Conservation (phyloP, 2,797 vertebrate species). For the Helicolenus hilgendorfi region DNA sequence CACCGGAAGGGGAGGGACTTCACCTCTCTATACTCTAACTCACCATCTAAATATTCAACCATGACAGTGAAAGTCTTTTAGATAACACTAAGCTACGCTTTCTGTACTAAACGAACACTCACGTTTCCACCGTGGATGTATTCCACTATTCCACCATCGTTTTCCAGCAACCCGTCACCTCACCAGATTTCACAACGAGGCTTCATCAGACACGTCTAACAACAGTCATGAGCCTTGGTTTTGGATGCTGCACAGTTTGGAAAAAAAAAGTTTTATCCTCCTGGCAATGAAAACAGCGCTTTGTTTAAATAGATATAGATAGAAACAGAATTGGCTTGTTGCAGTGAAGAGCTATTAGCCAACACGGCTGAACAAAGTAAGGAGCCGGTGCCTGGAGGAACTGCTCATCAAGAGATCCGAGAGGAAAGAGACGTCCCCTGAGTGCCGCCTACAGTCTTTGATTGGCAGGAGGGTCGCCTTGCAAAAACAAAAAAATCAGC, state of each 20-base stretch:
- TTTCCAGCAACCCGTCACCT: no score
- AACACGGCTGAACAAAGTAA: background rate
- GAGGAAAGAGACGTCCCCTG: background rate
- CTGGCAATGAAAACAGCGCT: background rate
- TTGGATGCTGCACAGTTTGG: background rate
- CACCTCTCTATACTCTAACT: no score
- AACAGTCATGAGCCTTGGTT: background rate
- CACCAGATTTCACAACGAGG: no score
- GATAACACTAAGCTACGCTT: no score
- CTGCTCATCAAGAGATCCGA: background rate
- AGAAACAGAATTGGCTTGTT: background rate
- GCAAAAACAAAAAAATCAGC: background rate
- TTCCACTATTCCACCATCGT: no score
- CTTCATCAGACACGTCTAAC: no score
- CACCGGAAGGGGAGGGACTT: no score
- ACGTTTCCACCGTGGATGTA: no score
- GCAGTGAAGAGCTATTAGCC: background rate
- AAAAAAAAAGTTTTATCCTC: background rate
- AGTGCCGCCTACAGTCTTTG: conserved; percentile 2
- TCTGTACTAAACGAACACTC: no score
- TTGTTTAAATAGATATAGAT: background rate
- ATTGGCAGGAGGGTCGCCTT: background rate
- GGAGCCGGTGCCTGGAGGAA: background rate
- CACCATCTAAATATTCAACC: no score
- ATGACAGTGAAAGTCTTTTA: no score